phyloP scores from a whole-genome alignment of 2,113 vertebrate genomes.

The Solea senegalensis region DNA sequence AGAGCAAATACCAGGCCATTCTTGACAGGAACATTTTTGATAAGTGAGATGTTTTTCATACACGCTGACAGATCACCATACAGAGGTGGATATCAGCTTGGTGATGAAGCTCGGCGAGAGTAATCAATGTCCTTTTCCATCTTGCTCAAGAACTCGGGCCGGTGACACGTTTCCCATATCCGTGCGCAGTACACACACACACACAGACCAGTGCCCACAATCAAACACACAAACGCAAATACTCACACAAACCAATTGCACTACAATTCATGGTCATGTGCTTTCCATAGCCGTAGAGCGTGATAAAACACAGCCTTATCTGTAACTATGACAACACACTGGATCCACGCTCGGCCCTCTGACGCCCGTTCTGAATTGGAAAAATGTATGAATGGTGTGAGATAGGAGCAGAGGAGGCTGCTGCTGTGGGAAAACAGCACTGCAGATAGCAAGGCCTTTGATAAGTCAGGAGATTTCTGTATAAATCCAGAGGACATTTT shows the following conservation, averaged over 20 bases:
- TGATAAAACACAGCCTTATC: slow-evolving; percentile 64
- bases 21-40: slow-evolving; percentile 36
- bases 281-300: slow-evolving; percentile 45
- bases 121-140: not conserved
- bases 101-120: not conserved
- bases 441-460: slow-evolving; percentile 48
- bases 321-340: slow-evolving; percentile 58
- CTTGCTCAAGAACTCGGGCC: slow-evolving; percentile 12
- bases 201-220: not conserved
- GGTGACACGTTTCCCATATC: not conserved
- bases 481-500: slow-evolving; percentile 19
- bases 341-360: slow-evolving; percentile 39
- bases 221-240: slow-evolving; percentile 7
- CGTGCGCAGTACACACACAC: not conserved
- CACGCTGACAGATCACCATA: not conserved
- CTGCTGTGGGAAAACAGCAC: slow-evolving; percentile 37
- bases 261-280: slow-evolving; percentile 47
- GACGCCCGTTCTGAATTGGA: slow-evolving; percentile 46
- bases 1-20: slow-evolving; percentile 21
- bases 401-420: slow-evolving; percentile 49
- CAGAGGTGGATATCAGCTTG: not conserved
- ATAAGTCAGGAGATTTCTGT: slow-evolving; percentile 37
- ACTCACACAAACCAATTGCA: slow-evolving; percentile 27
- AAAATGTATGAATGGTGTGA: slow-evolving; percentile 51
- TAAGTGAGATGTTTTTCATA: slow-evolving; percentile 20